Base-by-base conservation (phyloP, 2,888 invertebrate species). In the Synergus laeviventris region DNA sequence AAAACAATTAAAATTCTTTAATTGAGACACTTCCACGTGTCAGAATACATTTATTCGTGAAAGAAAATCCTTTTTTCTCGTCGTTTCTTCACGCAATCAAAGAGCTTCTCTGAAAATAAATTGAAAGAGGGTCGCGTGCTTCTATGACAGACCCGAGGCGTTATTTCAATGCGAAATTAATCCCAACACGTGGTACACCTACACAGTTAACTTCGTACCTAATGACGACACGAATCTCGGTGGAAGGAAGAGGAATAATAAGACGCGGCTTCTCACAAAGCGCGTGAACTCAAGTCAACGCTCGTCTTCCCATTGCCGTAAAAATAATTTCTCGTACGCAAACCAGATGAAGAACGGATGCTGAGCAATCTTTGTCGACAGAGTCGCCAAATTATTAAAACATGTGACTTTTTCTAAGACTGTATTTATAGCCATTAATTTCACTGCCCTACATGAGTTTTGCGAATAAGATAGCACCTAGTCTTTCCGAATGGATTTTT, bases 171-270 rank as follows among this genome's bases (percentile, higher is more conserved):
- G 70, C 45, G 49, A 70, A 70, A 70, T 70, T 70, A 70, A 70
- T 70, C n/a, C 49, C 49, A 70, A 70, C 49, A 70, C 70, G 70
- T 49, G 70, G 39, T 64, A 45, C 70, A 11, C 49, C 31, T 31
- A 78, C 77, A 80, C 81, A 79, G 78, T 80, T 75, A 80, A 83
- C 82, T 80, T 80, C 80, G 79, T 79, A 78, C 74, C 81, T 81
- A 82, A 82, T 82, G 82, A 82, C 81, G 81, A 81, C 77, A 78
- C 79, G 79, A 73, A 80, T 78, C 76, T 79, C 76, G 77, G 78
- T 45, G 31, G 45, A 31, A 54, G 18, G 59, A 59, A 56, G 56
- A 73, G 59, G 54, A 73, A 73, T 73, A 73, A 73, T 73, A 73
- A 66, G 66, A 66, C 66, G 66, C 81, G 73, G 78, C 74, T 73